A percentile compares a stretch with the other conserved stretches of the same genome.
These are phyloP conservation scores for Clistopyga incitator DNA, from an alignment of 2,888 invertebrate genomes.

Conservation along the genomic window DNA sequence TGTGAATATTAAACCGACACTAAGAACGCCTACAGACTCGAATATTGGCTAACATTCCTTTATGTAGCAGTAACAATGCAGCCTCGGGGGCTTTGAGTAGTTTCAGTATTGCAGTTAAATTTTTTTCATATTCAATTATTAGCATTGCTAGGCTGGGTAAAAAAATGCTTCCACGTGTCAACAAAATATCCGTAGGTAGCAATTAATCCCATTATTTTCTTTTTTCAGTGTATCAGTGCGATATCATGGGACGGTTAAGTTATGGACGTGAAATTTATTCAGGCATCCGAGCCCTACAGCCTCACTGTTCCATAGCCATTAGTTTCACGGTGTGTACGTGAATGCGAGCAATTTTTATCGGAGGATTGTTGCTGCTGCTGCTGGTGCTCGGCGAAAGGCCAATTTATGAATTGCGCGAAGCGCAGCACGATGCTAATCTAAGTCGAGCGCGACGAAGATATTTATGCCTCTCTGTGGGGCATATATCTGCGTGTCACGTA, in stretches of 20 bases:
- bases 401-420: constrained; percentile 71
- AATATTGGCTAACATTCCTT: too few species aligned
- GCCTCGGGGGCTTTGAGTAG: not conserved
- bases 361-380: constrained; percentile 22
- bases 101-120: not conserved
- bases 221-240: not conserved
- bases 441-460: constrained; percentile 67
- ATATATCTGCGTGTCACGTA: constrained; percentile 66
- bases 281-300: not conserved
- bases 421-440: constrained; percentile 65
- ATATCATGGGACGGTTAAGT: not conserved
- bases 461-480: constrained; percentile 65
- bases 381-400: constrained; percentile 69
- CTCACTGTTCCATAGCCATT: constrained; percentile 54
- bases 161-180: too few species aligned
- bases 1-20: too few species aligned
- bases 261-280: not conserved
- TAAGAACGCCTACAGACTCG: too few species aligned
- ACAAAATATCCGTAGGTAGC: not conserved
- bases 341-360: constrained; percentile 42
- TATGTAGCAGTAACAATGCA: too few species aligned
- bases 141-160: not conserved
- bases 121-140: not conserved
- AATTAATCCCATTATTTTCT: too few species aligned
- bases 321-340: constrained; percentile 56